Evolutionary conservation across 2,113 vertebrate genomes (phyloP), one percentile per base, ranked within the genome.

Genomic region (Asarcornis scutulata): DNA sequence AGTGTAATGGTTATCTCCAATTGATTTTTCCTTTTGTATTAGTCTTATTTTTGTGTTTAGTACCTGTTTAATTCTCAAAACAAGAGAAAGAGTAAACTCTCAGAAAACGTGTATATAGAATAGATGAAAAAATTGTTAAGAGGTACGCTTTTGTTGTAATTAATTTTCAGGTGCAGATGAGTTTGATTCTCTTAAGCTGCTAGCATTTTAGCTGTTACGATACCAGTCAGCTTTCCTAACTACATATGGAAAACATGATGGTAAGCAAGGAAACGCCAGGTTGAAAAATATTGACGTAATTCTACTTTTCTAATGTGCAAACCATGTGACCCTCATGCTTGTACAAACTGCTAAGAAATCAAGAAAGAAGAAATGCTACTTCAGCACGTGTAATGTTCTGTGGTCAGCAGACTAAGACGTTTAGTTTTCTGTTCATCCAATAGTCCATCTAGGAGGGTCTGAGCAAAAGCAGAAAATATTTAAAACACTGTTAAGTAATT

Each of bases 401-500:
- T 75, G 83, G 83, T 92, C 80, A 92, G n/a, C 68, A 92, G 42
- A 58, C 26, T 44, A 75, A 89, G 62, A 23, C 48, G 68, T 86
- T 74, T 74, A 46, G 80, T 92, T 58, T 91, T 78, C 59, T 72
- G 1, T 90, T 83, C 78, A 78, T 46, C 17, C 48, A 53, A 1
- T 18, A 66, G 55, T 72, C 48, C 27, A 34, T 92, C 62, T 75
- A 79, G 69, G 44, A 86, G 34, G n/a, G 48, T 69, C 62, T 89
- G 73, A 36, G 69, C 69, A 94, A 90, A 93, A 66, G 32, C 74
- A 93, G 55, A 79, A 88, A 69, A 84, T 78, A 82, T 26, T 93
- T 81, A 34, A 84, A 84, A 53, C 26, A 78, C 17, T 44, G 21
- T 94, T 94, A 91, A 38, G 32, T 92, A 96, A 91, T 94, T 95